Percentiles rank a stretch among this genome's conserved stretches.
These are phyloP conservation scores for Synergus japonicus DNA, from an alignment of 2,888 invertebrate species.

Conservation along the genomic window DNA sequence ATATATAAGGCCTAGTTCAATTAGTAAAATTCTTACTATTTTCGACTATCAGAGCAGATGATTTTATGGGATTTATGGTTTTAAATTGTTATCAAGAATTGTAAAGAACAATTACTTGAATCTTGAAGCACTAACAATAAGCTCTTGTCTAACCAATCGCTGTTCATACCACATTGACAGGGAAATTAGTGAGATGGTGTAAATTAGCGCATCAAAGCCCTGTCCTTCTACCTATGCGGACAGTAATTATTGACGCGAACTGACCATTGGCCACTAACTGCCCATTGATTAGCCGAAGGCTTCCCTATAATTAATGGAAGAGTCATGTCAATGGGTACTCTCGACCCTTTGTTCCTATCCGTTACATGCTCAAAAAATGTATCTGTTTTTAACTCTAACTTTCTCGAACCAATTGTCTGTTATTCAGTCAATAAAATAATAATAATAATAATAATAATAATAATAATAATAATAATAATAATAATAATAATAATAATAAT, in stretches of 20 bases:
- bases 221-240: constrained; percentile 62
- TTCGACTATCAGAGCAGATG: background rate
- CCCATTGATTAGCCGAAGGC: constrained; percentile 73
- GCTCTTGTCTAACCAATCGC: constrained; percentile 16
- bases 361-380: background rate
- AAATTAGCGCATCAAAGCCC: constrained; percentile 73
- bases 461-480: too few species aligned
- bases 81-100: too few species aligned
- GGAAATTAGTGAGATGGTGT: constrained; percentile 67
- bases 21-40: too few species aligned
- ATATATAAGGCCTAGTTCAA: too few species aligned
- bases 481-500: too few species aligned
- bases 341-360: background rate
- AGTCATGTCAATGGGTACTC: constrained; percentile 61
- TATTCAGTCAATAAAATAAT: background rate
- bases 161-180: constrained; percentile 48
- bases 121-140: constrained; percentile 20
- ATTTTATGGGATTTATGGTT: background rate
- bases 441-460: too few species aligned
- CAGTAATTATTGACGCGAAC: constrained; percentile 74
- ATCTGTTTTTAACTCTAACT: background rate
- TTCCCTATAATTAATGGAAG: constrained; percentile 73
- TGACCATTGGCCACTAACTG: constrained; percentile 73
- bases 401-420: background rate
- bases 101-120: constrained; percentile 11